Conservation (phyloP, 2,797 vertebrate species). For the Darevskia mixta region DNA sequence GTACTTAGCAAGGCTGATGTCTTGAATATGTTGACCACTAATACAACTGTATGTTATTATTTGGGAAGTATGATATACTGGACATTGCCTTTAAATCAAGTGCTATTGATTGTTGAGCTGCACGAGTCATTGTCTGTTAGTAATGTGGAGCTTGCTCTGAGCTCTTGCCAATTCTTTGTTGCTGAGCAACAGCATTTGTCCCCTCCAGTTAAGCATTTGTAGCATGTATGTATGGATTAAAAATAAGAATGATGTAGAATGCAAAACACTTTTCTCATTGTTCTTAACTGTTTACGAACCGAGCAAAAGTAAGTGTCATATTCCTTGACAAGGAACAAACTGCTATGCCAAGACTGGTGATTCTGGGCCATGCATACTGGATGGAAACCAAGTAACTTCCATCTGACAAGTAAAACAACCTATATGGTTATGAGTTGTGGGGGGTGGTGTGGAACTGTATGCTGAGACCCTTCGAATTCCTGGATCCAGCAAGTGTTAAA, state of each 20-base stretch:
- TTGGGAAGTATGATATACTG: slow-evolving; percentile 59
- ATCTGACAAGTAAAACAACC: not conserved
- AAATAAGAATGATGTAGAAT: slow-evolving; percentile 41
- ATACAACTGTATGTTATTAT: slow-evolving; percentile 43
- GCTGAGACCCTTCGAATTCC: no score
- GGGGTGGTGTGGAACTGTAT: no score
- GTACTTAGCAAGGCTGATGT: slow-evolving; percentile 8
- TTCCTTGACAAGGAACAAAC: not conserved
- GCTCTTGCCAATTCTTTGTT: slow-evolving; percentile 72
- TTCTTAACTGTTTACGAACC: slow-evolving; percentile 63
- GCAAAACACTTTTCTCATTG: slow-evolving; percentile 35
- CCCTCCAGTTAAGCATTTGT: slow-evolving; percentile 63
- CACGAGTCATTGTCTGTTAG: slow-evolving; percentile 64
- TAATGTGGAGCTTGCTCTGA: slow-evolving; percentile 59
- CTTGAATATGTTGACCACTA: not conserved
- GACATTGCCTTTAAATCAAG: slow-evolving; percentile 70
- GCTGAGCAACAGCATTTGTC: slow-evolving; percentile 73
- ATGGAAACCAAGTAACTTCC: not conserved
- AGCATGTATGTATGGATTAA: slow-evolving; percentile 68
- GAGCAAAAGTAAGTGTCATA: slow-evolving; percentile 7
- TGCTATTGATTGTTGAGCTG: slow-evolving; percentile 66
- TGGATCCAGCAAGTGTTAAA: no score
- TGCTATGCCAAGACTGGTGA: not conserved
- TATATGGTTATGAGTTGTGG: not conserved
- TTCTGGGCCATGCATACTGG: not conserved